Percentiles rank a stretch among this genome's conserved stretches.
phyloP scores from a whole-genome alignment of 2,113 vertebrate species.

The Nyctereutes procyonoides region DNA sequence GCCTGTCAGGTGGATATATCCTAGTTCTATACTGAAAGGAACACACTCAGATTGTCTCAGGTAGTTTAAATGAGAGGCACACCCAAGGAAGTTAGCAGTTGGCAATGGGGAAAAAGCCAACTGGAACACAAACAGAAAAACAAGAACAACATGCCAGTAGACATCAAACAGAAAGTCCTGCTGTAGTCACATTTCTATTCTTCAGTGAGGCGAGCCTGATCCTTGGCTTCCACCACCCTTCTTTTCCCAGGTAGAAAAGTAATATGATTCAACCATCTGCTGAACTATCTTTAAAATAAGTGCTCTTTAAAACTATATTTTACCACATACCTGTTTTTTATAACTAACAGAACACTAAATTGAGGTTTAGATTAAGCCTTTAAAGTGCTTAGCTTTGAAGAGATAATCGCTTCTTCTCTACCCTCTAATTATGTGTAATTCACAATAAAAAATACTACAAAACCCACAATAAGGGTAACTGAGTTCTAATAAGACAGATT shows the following conservation, averaged over 20 bases:
- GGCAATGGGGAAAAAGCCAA: background rate
- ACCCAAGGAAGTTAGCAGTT: background rate
- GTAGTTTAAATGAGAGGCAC: background rate
- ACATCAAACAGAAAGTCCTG: background rate
- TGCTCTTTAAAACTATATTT: background rate
- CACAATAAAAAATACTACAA: constrained; percentile 31
- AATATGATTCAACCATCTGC: background rate
- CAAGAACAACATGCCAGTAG: background rate
- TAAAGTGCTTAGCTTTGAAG: background rate
- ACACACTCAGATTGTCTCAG: background rate
- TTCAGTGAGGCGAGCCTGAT: background rate
- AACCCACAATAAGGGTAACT: background rate
- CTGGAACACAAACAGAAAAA: background rate
- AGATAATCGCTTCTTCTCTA: background rate
- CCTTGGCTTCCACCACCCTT: background rate
- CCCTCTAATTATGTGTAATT: background rate
- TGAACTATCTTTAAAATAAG: background rate
- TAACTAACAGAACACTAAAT: background rate
- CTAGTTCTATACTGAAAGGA: background rate
- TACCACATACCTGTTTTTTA: background rate
- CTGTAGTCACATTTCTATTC: background rate
- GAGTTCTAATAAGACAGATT: background rate
- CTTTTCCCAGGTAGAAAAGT: background rate
- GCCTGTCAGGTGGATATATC: background rate
- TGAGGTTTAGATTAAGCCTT: background rate